A percentile compares a stretch with the other conserved stretches of the same genome.
phyloP scores from a whole-genome alignment of 2,113 vertebrate genomes.

The Antidorcas marsupialis region DNA sequence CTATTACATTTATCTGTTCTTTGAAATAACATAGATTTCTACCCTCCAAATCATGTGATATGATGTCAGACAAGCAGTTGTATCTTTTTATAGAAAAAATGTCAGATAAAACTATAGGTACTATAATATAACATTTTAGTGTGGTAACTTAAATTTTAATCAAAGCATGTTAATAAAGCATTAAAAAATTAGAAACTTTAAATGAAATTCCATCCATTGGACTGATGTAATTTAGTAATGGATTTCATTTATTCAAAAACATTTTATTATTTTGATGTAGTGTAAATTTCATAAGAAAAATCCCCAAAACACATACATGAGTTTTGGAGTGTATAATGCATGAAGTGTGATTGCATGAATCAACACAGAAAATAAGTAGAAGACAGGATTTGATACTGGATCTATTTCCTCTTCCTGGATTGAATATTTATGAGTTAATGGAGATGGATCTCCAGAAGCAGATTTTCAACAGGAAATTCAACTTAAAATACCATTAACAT shows the following conservation, averaged over 20 bases:
- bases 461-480: not conserved
- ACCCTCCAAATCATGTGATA: not conserved
- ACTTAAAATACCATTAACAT: not conserved
- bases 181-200: not conserved
- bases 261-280: not conserved
- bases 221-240: not conserved
- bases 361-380: not conserved
- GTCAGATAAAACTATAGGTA: not conserved
- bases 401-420: not conserved
- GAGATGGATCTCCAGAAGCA: not conserved
- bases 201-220: not conserved
- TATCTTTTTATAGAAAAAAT: not conserved
- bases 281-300: not conserved
- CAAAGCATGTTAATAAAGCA: not conserved
- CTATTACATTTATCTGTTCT: not conserved
- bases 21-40: not conserved
- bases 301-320: not conserved
- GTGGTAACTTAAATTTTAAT: not conserved
- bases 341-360: not conserved
- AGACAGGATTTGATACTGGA: not conserved
- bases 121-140: not conserved
- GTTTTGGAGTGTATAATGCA: not conserved
- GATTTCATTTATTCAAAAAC: not conserved
- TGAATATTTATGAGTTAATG: not conserved
- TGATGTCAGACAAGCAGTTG: not conserved